These are phyloP conservation scores for Drosophila stalkeri DNA, from an alignment of 2,888 invertebrate species.

Conservation along the genomic window DNA sequence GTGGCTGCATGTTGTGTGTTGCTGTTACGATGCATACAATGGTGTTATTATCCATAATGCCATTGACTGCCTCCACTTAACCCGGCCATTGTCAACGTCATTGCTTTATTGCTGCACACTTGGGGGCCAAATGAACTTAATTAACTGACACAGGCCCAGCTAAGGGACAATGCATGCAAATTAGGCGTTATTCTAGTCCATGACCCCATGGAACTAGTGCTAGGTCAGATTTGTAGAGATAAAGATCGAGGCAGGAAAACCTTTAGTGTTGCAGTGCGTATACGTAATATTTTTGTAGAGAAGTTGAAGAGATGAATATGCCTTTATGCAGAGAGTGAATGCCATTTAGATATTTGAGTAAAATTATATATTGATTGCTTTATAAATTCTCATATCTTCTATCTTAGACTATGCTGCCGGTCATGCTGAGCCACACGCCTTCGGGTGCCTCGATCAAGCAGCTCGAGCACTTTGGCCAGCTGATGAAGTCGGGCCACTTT, in stretches of 20 bases:
- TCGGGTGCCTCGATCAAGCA: slow-evolving; percentile 85
- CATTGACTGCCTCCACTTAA: slow-evolving; percentile 29
- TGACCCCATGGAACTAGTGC: slow-evolving; percentile 32
- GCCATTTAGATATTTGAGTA: neutral
- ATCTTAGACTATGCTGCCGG: slow-evolving; percentile 84
- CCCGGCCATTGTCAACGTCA: slow-evolving; percentile 16
- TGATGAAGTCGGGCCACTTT: slow-evolving; percentile 85
- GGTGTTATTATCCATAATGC: slow-evolving; percentile 59
- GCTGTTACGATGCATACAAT: slow-evolving; percentile 9
- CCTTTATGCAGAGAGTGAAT: neutral
- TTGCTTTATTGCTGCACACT: slow-evolving; percentile 25
- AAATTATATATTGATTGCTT: no score
- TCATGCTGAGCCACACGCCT: slow-evolving; percentile 85
- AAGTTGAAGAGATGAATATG: neutral
- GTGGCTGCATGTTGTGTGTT: slow-evolving; percentile 24
- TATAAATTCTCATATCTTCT: neutral
- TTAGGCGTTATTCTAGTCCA: slow-evolving; percentile 57
- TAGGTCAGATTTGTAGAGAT: neutral
- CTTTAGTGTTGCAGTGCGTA: slow-evolving; percentile 9
- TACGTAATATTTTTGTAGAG: neutral
- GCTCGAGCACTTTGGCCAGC: slow-evolving; percentile 85
- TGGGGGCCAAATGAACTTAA: slow-evolving; percentile 55
- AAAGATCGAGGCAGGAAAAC: neutral
- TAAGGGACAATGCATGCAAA: slow-evolving; percentile 74
- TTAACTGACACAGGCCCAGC: slow-evolving; percentile 53